phyloP scores from a whole-genome alignment of 1,140 invertebrate species.

The Drosophila sechellia region DNA sequence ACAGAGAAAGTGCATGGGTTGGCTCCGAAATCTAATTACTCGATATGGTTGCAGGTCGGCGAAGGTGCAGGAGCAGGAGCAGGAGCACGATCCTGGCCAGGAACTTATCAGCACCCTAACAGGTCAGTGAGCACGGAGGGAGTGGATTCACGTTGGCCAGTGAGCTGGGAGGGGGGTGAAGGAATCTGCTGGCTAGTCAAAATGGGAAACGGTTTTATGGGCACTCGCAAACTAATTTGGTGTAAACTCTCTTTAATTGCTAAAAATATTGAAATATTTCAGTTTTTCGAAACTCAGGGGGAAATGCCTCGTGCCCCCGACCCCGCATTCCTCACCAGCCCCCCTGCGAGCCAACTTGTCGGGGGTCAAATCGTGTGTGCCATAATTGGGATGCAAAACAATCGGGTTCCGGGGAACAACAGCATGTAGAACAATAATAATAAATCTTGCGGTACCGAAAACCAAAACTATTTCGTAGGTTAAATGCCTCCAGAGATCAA shows the following conservation, averaged over 20 bases:
- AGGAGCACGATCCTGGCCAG: slow-evolving; percentile 5
- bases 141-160: too few species aligned
- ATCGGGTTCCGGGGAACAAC: slow-evolving; percentile 27
- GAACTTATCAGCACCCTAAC: slow-evolving; percentile 57
- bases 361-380: slow-evolving; percentile 7
- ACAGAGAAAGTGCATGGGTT: slow-evolving; percentile 48
- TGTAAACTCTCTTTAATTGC: background rate
- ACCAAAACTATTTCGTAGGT: slow-evolving; percentile 39
- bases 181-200: background rate
- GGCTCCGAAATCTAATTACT: slow-evolving; percentile 75
- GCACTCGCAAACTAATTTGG: background rate
- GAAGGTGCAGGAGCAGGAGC: background rate
- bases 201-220: background rate
- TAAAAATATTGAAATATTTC: background rate
- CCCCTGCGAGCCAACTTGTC: slow-evolving; percentile 23
- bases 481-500: slow-evolving; percentile 54
- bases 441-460: slow-evolving; percentile 45
- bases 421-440: slow-evolving; percentile 44
- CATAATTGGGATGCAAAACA: slow-evolving; percentile 45
- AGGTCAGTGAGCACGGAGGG: slow-evolving; percentile 45
- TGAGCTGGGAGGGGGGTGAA: background rate
- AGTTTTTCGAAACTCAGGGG: background rate
- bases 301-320: background rate
- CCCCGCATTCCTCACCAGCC: background rate
- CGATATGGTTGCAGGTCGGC: slow-evolving; percentile 15